These are phyloP conservation scores for Neopelma chrysocephalum DNA, from an alignment of 2,797 vertebrate genomes.

Conservation along the genomic window DNA sequence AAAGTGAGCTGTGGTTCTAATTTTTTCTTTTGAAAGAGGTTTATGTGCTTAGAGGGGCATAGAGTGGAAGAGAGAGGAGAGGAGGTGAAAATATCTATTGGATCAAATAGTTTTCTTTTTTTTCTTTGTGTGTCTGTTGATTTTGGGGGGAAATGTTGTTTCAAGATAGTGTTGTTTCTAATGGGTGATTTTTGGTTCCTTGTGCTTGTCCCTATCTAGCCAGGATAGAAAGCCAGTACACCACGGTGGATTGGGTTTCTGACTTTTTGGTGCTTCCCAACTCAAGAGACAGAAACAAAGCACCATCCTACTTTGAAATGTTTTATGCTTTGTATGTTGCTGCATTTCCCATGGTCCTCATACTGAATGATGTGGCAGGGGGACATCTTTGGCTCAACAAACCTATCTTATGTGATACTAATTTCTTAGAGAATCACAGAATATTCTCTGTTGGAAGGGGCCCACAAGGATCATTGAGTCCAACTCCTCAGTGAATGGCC, in stretches of 20 bases:
- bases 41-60: background rate
- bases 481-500: background rate
- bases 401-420: fast-evolving
- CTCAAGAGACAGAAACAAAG: background rate
- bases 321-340: background rate
- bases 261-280: background rate
- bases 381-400: background rate
- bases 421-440: background rate
- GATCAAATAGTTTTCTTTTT: background rate
- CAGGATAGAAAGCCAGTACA: background rate
- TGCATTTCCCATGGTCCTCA: background rate
- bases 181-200: background rate
- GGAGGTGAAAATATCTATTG: background rate
- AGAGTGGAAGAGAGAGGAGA: background rate
- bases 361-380: background rate
- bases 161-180: background rate
- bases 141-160: fast-evolving
- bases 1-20: background rate
- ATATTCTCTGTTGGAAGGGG: background rate
- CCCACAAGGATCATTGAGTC: background rate
- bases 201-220: fast-evolving
- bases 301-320: background rate
- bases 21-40: background rate
- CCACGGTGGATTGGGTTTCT: background rate
- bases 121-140: too few relatives aligned